These are phyloP conservation scores for Ctenomys sociabilis DNA, from an alignment of 2,113 vertebrate species.

Conservation along the genomic window DNA sequence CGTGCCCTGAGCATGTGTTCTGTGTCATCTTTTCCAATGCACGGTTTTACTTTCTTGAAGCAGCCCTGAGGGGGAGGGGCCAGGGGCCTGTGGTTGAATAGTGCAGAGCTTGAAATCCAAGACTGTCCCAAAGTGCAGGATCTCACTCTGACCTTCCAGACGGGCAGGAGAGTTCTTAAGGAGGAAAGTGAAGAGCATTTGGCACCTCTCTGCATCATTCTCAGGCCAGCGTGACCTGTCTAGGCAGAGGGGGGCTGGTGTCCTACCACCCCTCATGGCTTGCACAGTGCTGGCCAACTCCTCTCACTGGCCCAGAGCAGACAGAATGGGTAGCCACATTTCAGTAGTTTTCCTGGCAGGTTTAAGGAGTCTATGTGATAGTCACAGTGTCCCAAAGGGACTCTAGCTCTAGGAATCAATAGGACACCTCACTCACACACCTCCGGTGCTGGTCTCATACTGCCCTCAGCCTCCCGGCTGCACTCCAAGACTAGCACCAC, in stretches of 20 bases:
- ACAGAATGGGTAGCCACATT: not conserved
- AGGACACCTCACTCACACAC: not conserved
- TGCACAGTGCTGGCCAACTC: not conserved
- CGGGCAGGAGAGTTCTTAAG: not conserved
- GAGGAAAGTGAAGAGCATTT: not conserved
- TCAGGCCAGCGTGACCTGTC: not conserved
- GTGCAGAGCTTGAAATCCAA: not conserved
- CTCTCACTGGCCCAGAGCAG: not conserved
- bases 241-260: not conserved
- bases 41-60: not conserved
- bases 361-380: not conserved
- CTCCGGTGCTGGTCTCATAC: accelerated
- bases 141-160: not conserved
- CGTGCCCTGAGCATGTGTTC: not conserved
- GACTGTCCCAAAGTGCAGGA: not conserved
- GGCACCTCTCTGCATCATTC: not conserved
- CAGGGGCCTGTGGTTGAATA: not conserved
- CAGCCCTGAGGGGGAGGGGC: not conserved
- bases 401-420: not conserved
- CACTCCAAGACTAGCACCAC: not conserved
- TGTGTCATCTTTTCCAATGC: not conserved
- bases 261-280: not conserved
- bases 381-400: not conserved
- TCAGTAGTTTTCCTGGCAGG: not conserved
- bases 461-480: not conserved